Conservation (phyloP, 2,113 vertebrate species). For the Miniopterus natalensis region DNA sequence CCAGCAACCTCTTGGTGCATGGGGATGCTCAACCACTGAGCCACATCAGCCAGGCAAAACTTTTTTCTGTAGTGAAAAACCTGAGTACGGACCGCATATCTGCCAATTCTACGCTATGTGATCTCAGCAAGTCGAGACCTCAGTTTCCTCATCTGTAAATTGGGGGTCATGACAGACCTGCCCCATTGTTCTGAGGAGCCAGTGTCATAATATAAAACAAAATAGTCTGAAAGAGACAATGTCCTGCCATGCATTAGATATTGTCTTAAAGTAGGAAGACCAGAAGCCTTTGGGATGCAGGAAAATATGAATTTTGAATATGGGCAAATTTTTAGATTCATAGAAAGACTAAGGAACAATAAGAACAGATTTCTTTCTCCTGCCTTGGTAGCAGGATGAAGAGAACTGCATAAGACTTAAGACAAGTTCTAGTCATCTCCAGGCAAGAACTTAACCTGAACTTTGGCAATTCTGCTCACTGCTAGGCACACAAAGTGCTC, state of each 20-base stretch:
- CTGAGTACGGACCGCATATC: background rate
- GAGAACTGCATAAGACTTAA: background rate
- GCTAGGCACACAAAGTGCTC: background rate
- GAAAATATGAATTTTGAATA: background rate
- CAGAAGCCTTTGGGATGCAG: background rate
- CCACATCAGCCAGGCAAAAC: too few species aligned
- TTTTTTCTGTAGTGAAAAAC: constrained; percentile 1
- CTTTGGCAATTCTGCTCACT: background rate
- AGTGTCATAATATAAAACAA: background rate
- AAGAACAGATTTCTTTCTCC: constrained; percentile 1
- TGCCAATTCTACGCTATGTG: background rate
- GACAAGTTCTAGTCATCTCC: background rate
- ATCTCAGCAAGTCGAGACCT: background rate
- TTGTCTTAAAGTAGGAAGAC: background rate
- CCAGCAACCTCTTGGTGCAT: too few species aligned
- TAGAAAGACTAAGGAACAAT: background rate
- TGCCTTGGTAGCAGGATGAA: background rate
- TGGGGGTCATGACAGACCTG: background rate
- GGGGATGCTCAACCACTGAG: too few species aligned
- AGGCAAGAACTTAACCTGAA: constrained; percentile 4
- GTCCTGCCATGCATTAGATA: background rate
- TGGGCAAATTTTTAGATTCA: background rate
- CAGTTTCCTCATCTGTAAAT: background rate
- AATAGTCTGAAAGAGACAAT: background rate
- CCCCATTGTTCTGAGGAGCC: background rate